These are phyloP conservation scores for Drosophila mayri DNA, from an alignment of 1,140 invertebrate genomes.

Conservation along the genomic window DNA sequence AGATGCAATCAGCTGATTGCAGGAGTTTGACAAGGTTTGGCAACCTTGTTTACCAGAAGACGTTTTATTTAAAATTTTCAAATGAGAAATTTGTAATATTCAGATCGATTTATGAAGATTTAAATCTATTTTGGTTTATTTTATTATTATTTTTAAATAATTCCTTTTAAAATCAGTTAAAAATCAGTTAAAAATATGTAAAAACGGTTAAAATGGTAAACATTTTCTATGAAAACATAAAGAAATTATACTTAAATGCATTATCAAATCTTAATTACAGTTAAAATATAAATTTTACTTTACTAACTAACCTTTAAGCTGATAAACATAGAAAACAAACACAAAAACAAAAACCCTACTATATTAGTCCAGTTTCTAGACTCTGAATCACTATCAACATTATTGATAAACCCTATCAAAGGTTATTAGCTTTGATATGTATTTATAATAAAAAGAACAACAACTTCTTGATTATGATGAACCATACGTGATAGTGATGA, in stretches of 20 bases:
- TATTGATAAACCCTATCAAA: slow-evolving; percentile 16
- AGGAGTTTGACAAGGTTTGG: background rate
- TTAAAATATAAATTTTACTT: background rate
- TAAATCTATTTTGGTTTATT: too few species aligned
- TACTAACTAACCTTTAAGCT: background rate
- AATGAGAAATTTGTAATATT: background rate
- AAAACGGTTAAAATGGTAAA: too few species aligned
- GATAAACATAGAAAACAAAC: background rate
- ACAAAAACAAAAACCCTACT: background rate
- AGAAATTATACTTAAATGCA: too few species aligned
- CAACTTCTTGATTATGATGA: slow-evolving; percentile 12
- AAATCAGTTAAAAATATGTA: too few species aligned
- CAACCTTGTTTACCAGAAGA: background rate
- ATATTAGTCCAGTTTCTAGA: background rate
- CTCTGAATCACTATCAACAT: slow-evolving; percentile 1
- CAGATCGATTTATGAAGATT: too few species aligned
- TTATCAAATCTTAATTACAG: background rate
- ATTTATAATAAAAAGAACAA: background rate
- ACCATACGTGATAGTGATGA: slow-evolving; percentile 3
- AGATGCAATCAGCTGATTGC: slow-evolving; percentile 26
- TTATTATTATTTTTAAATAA: background rate
- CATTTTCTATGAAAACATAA: too few species aligned
- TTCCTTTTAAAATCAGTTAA: background rate
- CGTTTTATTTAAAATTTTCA: background rate
- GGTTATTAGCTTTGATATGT: background rate